Evolutionary conservation across 2,113 vertebrate genomes (phyloP).

Genomic region (Boulengeromyrus knoepffleri): DNA sequence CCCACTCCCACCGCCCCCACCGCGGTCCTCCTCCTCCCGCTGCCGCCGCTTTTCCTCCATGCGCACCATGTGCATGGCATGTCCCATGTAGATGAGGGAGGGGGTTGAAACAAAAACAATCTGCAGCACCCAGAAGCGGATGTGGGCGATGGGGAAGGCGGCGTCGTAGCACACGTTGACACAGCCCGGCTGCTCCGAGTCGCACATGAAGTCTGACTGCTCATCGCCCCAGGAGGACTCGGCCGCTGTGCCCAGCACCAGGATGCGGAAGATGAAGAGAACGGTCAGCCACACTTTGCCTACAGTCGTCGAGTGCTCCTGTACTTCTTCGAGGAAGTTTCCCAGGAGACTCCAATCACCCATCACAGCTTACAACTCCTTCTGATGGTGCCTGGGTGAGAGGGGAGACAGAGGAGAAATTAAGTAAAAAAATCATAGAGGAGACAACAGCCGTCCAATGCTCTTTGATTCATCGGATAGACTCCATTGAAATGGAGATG

Average conservation of each 20-base stretch:
- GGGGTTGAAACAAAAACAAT: constrained; percentile 95
- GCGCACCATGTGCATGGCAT: constrained; percentile 84
- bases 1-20: constrained; percentile 16
- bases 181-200: constrained; percentile 83
- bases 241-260: constrained; percentile 87
- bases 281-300: constrained; percentile 94
- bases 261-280: constrained; percentile 94
- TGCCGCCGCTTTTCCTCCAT: constrained; percentile 75
- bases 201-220: constrained; percentile 87
- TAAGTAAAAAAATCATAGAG: neutral
- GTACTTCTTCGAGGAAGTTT: constrained; percentile 92
- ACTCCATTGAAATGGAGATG: neutral
- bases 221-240: constrained; percentile 96
- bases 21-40: constrained; percentile 45
- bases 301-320: constrained; percentile 91
- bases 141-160: constrained; percentile 93
- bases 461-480: neutral
- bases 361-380: constrained; percentile 60
- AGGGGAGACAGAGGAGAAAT: neutral
- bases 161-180: constrained; percentile 93
- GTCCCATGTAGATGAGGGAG: constrained; percentile 90
- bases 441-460: neutral
- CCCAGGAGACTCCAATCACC: constrained; percentile 94
- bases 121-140: constrained; percentile 96
- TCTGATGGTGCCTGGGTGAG: neutral